Percentiles rank a stretch among this genome's conserved stretches.
These are phyloP conservation scores for Protula sp. DNA, from an alignment of 2,888 invertebrate genomes.

Conservation along the genomic window DNA sequence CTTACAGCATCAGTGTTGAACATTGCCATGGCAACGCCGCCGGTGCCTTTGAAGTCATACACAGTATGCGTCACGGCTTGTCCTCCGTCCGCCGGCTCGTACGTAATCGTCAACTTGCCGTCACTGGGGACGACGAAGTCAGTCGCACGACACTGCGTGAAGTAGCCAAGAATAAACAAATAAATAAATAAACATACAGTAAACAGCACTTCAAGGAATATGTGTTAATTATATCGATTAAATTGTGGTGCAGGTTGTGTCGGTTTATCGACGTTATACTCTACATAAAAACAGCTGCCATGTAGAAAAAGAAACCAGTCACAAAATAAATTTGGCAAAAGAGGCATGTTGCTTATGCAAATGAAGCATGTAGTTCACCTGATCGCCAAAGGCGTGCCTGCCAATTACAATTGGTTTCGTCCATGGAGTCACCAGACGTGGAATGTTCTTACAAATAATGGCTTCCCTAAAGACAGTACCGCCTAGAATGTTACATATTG, in stretches of 20 bases:
- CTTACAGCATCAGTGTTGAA: slow-evolving; percentile 86
- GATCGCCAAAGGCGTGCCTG: slow-evolving; percentile 84
- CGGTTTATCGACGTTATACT: too few species aligned
- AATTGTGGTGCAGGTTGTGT: too few species aligned
- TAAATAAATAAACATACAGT: too few species aligned
- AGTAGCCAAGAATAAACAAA: too few species aligned
- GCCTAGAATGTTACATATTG: slow-evolving; percentile 59
- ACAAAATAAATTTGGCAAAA: too few species aligned
- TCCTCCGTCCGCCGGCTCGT: slow-evolving; percentile 63
- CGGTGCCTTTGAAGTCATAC: slow-evolving; percentile 69
- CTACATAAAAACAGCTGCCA: too few species aligned
- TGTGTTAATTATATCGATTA: too few species aligned
- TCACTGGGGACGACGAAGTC: slow-evolving; percentile 91
- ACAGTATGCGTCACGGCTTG: slow-evolving; percentile 68
- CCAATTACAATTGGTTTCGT: slow-evolving; percentile 95
- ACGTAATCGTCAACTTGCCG: slow-evolving; percentile 81
- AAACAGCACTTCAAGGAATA: too few species aligned
- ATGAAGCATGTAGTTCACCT: too few species aligned
- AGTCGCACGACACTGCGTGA: slow-evolving; percentile 66
- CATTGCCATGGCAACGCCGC: slow-evolving; percentile 90
- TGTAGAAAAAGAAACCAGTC: too few species aligned
- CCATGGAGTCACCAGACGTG: slow-evolving; percentile 91
- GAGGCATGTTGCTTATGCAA: too few species aligned
- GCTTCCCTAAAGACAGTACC: slow-evolving; percentile 60
- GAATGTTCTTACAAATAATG: slow-evolving; percentile 69